Conservation (phyloP, 2,113 vertebrate species). For the Sitta europaea region DNA sequence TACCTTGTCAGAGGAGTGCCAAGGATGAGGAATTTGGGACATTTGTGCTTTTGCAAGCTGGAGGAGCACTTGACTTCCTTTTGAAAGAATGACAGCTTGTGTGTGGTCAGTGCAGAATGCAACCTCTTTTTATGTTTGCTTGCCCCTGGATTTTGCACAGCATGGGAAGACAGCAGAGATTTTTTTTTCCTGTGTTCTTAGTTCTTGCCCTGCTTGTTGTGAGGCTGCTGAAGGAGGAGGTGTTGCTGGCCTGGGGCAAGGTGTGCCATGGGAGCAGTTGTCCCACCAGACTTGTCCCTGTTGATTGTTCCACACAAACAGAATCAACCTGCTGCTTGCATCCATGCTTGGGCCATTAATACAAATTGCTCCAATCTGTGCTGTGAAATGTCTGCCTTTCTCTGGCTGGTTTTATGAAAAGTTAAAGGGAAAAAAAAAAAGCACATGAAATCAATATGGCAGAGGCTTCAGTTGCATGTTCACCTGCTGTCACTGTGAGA, state of each 20-base stretch:
- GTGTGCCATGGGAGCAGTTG: not conserved
- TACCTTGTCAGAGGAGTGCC: not conserved
- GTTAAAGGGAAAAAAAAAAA: not conserved
- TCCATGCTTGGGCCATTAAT: not conserved
- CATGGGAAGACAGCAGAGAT: not conserved
- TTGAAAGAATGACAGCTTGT: not conserved
- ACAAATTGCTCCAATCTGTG: not conserved
- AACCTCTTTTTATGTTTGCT: not conserved
- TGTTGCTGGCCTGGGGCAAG: not conserved
- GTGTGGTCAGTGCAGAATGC: not conserved
- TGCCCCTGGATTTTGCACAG: not conserved
- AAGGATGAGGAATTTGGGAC: not conserved
- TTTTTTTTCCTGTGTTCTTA: not conserved
- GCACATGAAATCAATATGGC: not conserved
- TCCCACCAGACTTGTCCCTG: not conserved
- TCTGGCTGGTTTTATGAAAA: constrained; percentile 12
- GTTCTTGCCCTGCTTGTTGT: rapidly evolving
- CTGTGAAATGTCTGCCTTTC: constrained; percentile 29
- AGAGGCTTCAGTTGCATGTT: not conserved
- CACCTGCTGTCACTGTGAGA: not conserved
- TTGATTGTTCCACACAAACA: not conserved
- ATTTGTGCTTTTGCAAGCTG: not conserved
- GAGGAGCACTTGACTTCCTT: not conserved
- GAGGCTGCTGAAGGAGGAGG: not conserved
- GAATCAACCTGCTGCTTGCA: not conserved